Evolutionary conservation across 2,797 vertebrate genomes (phyloP), one percentile per base, ranked within the genome.

Genomic region (Gymnothorax reevesii): DNA sequence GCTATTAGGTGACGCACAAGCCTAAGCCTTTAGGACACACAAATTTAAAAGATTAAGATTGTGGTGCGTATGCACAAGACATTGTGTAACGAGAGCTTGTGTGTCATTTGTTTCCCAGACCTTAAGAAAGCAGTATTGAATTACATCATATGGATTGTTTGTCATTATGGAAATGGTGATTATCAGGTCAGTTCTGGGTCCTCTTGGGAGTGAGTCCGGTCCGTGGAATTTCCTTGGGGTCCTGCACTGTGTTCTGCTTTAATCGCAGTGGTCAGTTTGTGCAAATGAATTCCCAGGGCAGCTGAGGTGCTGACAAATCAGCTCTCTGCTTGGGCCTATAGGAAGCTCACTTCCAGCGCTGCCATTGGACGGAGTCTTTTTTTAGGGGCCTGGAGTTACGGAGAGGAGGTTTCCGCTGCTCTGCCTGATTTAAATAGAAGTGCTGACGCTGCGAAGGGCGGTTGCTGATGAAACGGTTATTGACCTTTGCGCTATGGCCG

Each of bases 381-480:
- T 79, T 2, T 20, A 8, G 42, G 49, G 75, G 64, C 52, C 25
- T 52, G 83, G 27, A 27, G 57, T n/a, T 12, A 55, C 10, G 27
- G 20, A 71, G 49, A 55, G 42, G 52, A 84, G 15, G 66, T 84
- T 71, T 64, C 25, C 10, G 15, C 22, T 17, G 60, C 54, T 4
- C 66, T 57, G 52, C 49, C 84, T 73, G 42, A 27, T 79, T 62
- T 49, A 84, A 84, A 17, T 15, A 20, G 6, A 33, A 73, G 27
- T 54, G 62, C 64, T 62, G 57, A 52, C 52, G 2, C 15, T 60
- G 25, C 33, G 54, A 73, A 52, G 52, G 86, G 57, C 59, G 25
- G 82, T 33, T 83, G 89, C 87, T 88, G 88, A 89, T 91, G 89
- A 85, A 84, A 83, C 84, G 27, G 60, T 88, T 90, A 90, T 89